These are phyloP conservation scores for Hexactinellida sp. DNA, from an alignment of 37 sponge, comb jelly and placozoan genomes.

Conservation along the genomic window DNA sequence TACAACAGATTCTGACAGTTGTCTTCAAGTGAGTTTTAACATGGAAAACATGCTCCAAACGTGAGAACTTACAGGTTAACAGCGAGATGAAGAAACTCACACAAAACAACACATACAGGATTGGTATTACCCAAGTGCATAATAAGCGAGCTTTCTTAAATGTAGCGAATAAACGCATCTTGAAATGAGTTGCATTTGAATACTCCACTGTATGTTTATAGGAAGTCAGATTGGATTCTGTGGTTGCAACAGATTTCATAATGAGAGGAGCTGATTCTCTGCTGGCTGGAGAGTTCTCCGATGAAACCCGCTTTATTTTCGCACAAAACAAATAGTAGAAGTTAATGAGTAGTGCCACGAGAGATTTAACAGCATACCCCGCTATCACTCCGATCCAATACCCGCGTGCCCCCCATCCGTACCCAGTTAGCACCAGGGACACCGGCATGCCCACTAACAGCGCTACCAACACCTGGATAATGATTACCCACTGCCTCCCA, in stretches of 20 bases:
- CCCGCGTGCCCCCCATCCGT: background rate
- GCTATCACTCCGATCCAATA: conserved; percentile 11
- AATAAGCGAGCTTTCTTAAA: background rate
- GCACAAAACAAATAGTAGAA: background rate
- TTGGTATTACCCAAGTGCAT: background rate
- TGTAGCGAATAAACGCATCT: background rate
- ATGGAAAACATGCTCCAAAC: background rate
- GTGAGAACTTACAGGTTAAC: background rate
- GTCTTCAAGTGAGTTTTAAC: background rate
- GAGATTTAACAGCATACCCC: background rate
- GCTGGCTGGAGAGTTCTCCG: background rate
- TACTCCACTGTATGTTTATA: background rate
- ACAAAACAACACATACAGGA: background rate
- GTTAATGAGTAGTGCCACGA: background rate
- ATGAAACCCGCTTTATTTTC: background rate
- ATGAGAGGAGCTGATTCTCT: background rate
- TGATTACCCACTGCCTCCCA: background rate
- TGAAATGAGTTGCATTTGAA: background rate
- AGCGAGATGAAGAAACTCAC: background rate
- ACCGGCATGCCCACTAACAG: background rate
- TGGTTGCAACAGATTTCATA: background rate
- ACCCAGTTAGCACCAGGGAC: background rate
- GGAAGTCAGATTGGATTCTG: background rate
- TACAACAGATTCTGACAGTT: background rate
- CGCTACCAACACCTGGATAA: background rate